phyloP scores from a whole-genome alignment of 2,888 invertebrate genomes.

The Drosophila peninsularis region DNA sequence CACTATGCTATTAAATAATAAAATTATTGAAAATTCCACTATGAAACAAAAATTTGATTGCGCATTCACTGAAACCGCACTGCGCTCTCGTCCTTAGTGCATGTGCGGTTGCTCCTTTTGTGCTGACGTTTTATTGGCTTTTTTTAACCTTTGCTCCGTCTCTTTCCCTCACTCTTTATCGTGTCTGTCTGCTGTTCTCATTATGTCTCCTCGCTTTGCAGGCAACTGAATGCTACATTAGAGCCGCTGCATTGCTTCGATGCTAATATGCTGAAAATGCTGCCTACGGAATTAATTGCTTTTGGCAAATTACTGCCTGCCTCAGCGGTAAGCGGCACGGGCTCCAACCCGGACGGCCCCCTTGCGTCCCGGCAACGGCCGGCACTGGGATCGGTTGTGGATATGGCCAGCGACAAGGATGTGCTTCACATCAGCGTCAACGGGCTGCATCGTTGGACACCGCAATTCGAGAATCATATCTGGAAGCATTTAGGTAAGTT shows the following conservation, averaged over 20 bases:
- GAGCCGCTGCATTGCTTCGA: slow-evolving; percentile 83
- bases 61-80: background rate
- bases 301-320: slow-evolving; percentile 84
- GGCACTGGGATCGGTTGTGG: slow-evolving; percentile 34
- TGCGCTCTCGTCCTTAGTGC: background rate
- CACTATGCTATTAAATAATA: background rate
- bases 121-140: slow-evolving; percentile 39
- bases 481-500: slow-evolving; percentile 85
- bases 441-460: slow-evolving; percentile 84
- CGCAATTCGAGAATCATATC: slow-evolving; percentile 84
- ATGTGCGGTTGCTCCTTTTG: slow-evolving; percentile 10
- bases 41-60: slow-evolving; percentile 4
- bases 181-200: no score
- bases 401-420: slow-evolving; percentile 64
- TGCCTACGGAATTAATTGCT: slow-evolving; percentile 84
- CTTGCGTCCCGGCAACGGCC: slow-evolving; percentile 50
- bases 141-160: background rate
- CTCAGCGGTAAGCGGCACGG: slow-evolving; percentile 35
- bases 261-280: slow-evolving; percentile 83
- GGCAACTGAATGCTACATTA: slow-evolving; percentile 84
- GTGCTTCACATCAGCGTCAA: slow-evolving; percentile 83
- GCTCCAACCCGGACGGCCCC: slow-evolving; percentile 41
- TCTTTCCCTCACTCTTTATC: background rate
- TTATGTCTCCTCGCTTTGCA: slow-evolving; percentile 40
- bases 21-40: background rate